These are phyloP conservation scores for Serripes groenlandicus DNA, from an alignment of 2,888 invertebrate species.

Conservation along the genomic window DNA sequence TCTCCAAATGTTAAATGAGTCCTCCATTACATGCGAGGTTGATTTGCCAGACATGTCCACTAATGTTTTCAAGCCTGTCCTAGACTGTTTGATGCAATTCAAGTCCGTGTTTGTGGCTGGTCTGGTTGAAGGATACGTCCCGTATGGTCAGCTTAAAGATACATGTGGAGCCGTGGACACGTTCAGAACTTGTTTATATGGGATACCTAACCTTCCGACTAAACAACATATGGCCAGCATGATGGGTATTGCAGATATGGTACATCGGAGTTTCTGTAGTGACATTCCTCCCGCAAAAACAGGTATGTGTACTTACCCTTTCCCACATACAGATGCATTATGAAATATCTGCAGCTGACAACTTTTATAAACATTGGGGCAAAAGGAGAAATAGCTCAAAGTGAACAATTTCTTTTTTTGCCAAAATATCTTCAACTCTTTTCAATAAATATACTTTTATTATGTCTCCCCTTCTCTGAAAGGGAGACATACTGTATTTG, in stretches of 20 bases:
- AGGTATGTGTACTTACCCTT: constrained; percentile 1
- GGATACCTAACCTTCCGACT: constrained; percentile 33
- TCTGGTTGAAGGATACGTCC: constrained; percentile 6
- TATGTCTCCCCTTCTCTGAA: no score
- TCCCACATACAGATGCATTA: neutral
- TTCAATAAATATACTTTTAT: no score
- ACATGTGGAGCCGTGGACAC: constrained; percentile 32
- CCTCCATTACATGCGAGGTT: neutral
- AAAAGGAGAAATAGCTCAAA: no score
- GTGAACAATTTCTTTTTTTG: no score
- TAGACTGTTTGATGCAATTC: constrained; percentile 21
- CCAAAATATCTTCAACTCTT: no score
- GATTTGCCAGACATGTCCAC: neutral
- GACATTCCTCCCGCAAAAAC: neutral
- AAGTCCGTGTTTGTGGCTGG: neutral
- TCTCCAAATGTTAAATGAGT: neutral
- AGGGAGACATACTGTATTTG: no score
- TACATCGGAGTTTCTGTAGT: constrained; percentile 39
- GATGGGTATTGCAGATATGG: constrained; percentile 8
- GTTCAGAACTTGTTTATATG: constrained; percentile 31
- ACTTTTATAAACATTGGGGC: no score
- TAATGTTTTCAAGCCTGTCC: neutral
- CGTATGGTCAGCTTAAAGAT: neutral
- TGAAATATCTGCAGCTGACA: no score
- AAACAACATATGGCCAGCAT: constrained; percentile 20